Percentiles rank a stretch among this genome's conserved stretches.
phyloP scores from a whole-genome alignment of 2,888 invertebrate genomes.

The Pterostichus madidus region DNA sequence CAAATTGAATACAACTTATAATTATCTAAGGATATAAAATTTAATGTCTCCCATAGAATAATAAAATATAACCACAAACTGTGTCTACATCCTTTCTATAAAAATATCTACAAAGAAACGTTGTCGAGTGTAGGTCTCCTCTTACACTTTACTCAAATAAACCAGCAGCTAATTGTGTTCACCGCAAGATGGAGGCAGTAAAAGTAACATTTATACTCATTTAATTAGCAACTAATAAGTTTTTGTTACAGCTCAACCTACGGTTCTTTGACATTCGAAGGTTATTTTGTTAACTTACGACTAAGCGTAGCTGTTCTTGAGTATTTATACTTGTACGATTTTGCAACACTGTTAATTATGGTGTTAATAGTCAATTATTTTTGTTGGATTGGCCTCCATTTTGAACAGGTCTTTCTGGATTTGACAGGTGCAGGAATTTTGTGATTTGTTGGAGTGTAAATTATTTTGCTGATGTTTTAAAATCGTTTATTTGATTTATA shows the following conservation, averaged over 20 bases:
- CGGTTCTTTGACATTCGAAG: constrained; percentile 39
- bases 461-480: no score
- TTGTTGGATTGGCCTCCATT: neutral
- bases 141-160: constrained; percentile 24
- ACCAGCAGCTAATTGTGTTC: constrained; percentile 20
- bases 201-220: constrained; percentile 40
- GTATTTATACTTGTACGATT: constrained; percentile 6
- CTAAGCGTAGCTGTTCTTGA: no score
- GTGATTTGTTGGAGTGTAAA: no score
- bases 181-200: constrained; percentile 27
- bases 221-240: constrained; percentile 41
- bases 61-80: no score
- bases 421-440: no score
- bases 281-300: constrained; percentile 16
- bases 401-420: neutral
- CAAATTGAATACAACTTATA: no score
- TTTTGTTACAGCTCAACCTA: neutral
- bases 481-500: no score
- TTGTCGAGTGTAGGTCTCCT: no score
- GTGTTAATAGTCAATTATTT: neutral
- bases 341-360: neutral
- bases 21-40: no score
- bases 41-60: no score
- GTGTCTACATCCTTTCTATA: no score
- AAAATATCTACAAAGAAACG: no score